Evolutionary conservation across 2,113 vertebrate species (phyloP), one percentile per base, ranked within the genome.

Genomic region (Apteryx mantelli): DNA sequence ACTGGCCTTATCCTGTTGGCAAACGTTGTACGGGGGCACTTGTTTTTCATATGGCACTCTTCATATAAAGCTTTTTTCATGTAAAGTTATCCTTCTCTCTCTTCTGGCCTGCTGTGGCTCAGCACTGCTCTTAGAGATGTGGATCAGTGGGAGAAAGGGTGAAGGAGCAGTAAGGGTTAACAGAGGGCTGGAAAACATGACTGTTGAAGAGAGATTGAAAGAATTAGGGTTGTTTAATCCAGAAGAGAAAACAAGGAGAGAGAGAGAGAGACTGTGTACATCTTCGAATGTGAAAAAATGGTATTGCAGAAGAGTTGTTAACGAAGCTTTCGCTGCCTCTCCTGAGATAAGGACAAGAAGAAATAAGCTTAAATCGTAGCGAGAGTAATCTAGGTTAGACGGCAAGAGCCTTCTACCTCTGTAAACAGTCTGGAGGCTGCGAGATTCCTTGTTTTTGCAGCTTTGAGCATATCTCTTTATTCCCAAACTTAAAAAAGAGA

Each of bases 241-340:
- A 53, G 70, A 46, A 24, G 50, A 38, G 8, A 40, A 42, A 13
- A 2, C 6, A 46, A 18, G 34, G 56, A 61, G 44, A 38, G 36
- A 36, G 36, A 36, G 36, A 36, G 69, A 25, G 28, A 40, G 4
- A 8, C 71, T 2, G 0, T 5, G 2, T 7, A 5, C 0, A 1
- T 52, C 64, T 81, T 73, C 56, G 46, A 73, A 66, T 22, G 7
- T 22, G 46, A 32, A 40, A 66, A 42, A 76, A 25, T n/a, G 53
- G 26, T 66, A 28, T 3, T 82, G 48, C 1, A 4, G 81, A 58
- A 52, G 77, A 44, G 26, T 9, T 10, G 66, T 26, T 81, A 48
- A 66, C 32, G 53, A 63, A 40, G 26, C 9, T 3, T 48, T 89
- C 82, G 11, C 50, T 25, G 55, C 73, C 26, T 76, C 63, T 76